These are phyloP conservation scores for Opisthocomus hoazin DNA, from an alignment of 2,113 vertebrate genomes.

Conservation along the genomic window DNA sequence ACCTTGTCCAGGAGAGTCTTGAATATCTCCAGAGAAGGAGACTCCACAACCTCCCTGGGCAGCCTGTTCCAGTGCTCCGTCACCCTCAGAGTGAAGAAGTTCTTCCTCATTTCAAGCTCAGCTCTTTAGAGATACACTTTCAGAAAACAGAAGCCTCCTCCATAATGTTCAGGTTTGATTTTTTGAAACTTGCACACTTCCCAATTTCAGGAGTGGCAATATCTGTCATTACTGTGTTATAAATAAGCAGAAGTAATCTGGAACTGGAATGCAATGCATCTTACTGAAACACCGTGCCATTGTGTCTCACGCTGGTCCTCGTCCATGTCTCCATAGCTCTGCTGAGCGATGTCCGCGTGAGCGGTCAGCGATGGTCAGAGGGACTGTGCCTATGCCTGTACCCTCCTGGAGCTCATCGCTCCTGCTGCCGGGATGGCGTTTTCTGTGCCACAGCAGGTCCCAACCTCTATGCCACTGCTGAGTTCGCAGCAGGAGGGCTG, in stretches of 20 bases:
- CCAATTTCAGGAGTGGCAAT: not conserved
- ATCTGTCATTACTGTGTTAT: not conserved
- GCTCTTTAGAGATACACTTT: not conserved
- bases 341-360: fast-evolving
- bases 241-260: not conserved
- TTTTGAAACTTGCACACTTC: not conserved
- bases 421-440: not conserved
- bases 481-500: not conserved
- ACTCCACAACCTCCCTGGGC: too few relatives aligned
- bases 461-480: not conserved
- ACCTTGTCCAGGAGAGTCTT: too few relatives aligned
- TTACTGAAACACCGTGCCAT: not conserved
- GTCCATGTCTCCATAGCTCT: fast-evolving
- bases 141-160: not conserved
- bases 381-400: not conserved
- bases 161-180: not conserved
- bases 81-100: too few relatives aligned
- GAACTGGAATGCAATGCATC: not conserved
- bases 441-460: not conserved
- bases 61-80: too few relatives aligned
- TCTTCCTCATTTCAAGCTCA: too few relatives aligned
- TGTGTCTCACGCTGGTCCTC: not conserved
- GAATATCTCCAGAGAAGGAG: too few relatives aligned
- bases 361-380: not conserved
- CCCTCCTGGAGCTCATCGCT: not conserved